Evolutionary conservation across 2,113 vertebrate genomes (phyloP).

Genomic region (Oreochromis niloticus): DNA sequence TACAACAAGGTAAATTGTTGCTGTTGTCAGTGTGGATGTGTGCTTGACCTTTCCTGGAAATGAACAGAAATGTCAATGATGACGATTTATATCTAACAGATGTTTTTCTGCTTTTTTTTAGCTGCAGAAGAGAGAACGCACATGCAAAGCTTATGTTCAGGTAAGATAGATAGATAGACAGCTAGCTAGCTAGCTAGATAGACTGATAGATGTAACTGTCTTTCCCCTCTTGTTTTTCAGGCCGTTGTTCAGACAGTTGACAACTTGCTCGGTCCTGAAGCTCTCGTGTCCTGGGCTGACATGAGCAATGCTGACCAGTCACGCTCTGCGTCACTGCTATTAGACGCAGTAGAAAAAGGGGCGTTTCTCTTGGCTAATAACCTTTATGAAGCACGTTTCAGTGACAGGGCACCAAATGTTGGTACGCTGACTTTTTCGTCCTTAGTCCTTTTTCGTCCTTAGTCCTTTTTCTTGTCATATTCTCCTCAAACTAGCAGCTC

Average conservation of each 20-base stretch:
- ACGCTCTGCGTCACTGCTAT: constrained; percentile 85
- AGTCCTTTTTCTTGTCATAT: rapidly evolving
- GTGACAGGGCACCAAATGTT: constrained; percentile 82
- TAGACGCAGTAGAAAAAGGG: constrained; percentile 89
- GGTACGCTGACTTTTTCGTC: constrained; percentile 60
- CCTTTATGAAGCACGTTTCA: constrained; percentile 84
- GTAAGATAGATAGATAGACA: constrained; percentile 55
- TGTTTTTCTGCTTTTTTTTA: constrained; percentile 49
- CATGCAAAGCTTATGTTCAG: constrained; percentile 89
- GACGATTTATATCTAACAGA: background rate
- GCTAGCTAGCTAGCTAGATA: background rate
- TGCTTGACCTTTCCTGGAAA: constrained; percentile 41
- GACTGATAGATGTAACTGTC: background rate
- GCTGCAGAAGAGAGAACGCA: constrained; percentile 90
- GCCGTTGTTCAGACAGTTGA: constrained; percentile 88
- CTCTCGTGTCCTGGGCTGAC: constrained; percentile 87
- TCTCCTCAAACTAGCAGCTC: background rate
- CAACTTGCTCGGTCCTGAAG: constrained; percentile 84
- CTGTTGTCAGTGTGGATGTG: background rate
- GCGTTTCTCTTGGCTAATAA: constrained; percentile 91
- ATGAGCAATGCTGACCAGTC: constrained; percentile 86
- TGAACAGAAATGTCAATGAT: constrained; percentile 30
- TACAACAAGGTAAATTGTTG: constrained; percentile 84
- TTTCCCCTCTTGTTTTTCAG: constrained; percentile 52
- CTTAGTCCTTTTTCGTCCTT: background rate